Evolutionary conservation across 1,140 invertebrate genomes (phyloP), one percentile per base, ranked within the genome.

Genomic region (Onthophagus taurus): DNA sequence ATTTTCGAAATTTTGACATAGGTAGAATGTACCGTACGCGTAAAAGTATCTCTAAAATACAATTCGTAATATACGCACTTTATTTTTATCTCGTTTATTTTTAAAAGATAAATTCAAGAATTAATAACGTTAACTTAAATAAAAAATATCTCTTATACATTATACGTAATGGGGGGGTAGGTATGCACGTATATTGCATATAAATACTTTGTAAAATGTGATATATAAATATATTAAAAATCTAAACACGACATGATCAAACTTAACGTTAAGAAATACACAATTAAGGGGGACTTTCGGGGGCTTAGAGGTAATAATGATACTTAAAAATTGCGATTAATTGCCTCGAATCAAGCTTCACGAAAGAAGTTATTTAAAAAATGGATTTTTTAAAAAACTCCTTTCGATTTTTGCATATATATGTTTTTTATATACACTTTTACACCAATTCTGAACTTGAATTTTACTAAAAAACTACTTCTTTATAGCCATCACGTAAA

Each of bases 181-280:
- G n/a, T 26, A 26, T 26, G 23, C n/a, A n/a, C n/a, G n/a, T n/a
- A n/a, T n/a, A n/a, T n/a, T 26, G 23, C n/a, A 26, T 26, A 26
- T 26, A n/a, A 26, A 26, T 26, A 26, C 23, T 26, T n/a, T 26
- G 23, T 26, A 26, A 26, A 26, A 26, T 26, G n/a, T 26, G 23
- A 26, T 26, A 26, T 26, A 26, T 26, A 26, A 26, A 26, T 26
- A 26, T 26, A 26, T 7, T 26, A 26, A n/a, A 26, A 26, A 26
- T 26, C 23, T 26, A 26, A 26, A 26, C n/a, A n/a, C 23, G 23
- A 26, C 6, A 26, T 26, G n/a, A 26, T 26, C 6, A 26, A 26
- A 26, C n/a, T 26, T 26, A 26, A 26, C n/a, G n/a, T 7, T 26
- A 26, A 26, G 6, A 26, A 26, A 26, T 26, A 7, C n/a, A n/a